Base-by-base conservation (phyloP, 2,113 vertebrate species). In the Psittacus erithacus region DNA sequence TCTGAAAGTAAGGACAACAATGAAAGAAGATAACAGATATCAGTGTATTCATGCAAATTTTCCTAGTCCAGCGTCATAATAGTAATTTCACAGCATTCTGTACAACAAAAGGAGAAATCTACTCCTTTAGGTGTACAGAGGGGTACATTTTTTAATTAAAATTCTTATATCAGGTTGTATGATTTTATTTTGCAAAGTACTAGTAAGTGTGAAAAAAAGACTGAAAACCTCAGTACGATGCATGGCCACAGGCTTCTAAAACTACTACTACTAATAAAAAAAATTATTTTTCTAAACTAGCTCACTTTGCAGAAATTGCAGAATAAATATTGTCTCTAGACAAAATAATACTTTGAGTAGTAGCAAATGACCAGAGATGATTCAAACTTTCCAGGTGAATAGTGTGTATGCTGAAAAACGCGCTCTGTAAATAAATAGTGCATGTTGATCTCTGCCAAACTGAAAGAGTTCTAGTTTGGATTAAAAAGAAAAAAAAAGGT, bases 301-400 rank as follows among this genome's bases (percentile, higher is more conserved):
- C 24, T 96, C 23, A n/a, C 59, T 85, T 85, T 80, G 31, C 25
- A 90, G 55, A 63, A 86, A 77, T 47, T 28, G 47, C 38, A 92
- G 75, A 53, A 81, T n/a, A 96, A 94, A 94, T 88, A 80, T 59
- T 94, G 43, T 74, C 67, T 74, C 68, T 92, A 77, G 75, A 70
- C 49, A 93, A 91, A 95, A 53, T 63, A 86, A 50, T 83, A n/a
- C 71, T 86, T 73, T 70, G 46, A 85, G 80, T 80, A 94, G 79
- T 68, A 88, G 38, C 27, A 92, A 76, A 75, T 83, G 52, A 91
- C 59, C 28, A 84, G 64, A 69, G 27, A 53, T 81, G 82, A 55
- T 55, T 95, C 68, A 81, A 6, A 88, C 44, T 93, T 96, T 92
- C 94, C 94, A 95, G 94, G 92, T 95, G 80, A 93, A 60, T 44